Percentiles rank a stretch among this genome's conserved stretches.
phyloP scores from a whole-genome alignment of 2,113 vertebrate genomes.

The Macaca fascicularis region T2T-MFA8v1.1 NC_088377.1:28213001-28213500 shows the following conservation, averaged over 20 bases:
- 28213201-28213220: background rate
- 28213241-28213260: background rate
- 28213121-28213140: background rate
- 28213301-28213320: background rate
- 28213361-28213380: background rate
- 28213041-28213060: background rate
- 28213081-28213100: background rate
- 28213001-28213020: background rate
- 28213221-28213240: background rate
- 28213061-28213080: background rate
- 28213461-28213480: background rate
- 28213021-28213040: conserved; percentile 6
- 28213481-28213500: background rate
- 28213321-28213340: background rate
- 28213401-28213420: background rate
- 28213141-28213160: background rate
- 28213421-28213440: background rate
- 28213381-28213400: background rate
- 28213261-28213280: background rate
- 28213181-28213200: background rate
- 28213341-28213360: background rate
- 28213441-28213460: background rate
- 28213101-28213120: background rate
- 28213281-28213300: background rate
- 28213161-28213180: background rate